A percentile compares a stretch with the other conserved stretches of the same genome.
Evolutionary conservation across 2,797 vertebrate genomes (phyloP).

Genomic region (Otolemur crassicaudatus): DNA sequence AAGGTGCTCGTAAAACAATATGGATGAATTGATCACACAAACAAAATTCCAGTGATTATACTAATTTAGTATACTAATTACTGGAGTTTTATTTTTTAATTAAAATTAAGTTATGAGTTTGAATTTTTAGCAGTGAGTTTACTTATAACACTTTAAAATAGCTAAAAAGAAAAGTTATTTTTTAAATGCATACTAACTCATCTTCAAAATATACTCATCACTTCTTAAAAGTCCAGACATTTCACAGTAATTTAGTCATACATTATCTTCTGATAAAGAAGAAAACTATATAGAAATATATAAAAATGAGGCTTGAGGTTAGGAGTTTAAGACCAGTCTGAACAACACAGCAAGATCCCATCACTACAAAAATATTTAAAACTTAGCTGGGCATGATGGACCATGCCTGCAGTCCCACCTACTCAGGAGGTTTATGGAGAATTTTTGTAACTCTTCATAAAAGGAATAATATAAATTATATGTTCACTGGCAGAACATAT

Average conservation of each 20-base stretch:
- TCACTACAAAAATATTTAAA: background rate
- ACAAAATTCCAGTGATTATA: background rate
- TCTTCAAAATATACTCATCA: conserved; percentile 45
- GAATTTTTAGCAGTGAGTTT: background rate
- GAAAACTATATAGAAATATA: conserved; percentile 22
- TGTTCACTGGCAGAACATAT: conserved; percentile 42
- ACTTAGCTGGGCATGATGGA: background rate
- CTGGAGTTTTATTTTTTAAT: background rate
- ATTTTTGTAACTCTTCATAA: conserved; percentile 62
- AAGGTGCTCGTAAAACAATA: background rate
- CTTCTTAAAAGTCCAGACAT: conserved; percentile 64
- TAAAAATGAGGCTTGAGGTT: background rate
- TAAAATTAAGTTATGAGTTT: background rate
- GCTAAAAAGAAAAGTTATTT: background rate
- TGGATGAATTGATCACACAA: background rate
- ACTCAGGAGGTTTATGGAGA: conserved; percentile 37
- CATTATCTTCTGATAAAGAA: conserved; percentile 44
- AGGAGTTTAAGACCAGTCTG: background rate
- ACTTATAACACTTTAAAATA: conserved; percentile 18
- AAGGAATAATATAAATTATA: conserved; percentile 55
- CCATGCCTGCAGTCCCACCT: background rate
- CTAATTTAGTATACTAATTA: background rate
- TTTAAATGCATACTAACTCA: conserved; percentile 7
- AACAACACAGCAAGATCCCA: background rate
- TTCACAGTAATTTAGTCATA: background rate